Evolutionary conservation across 2,888 invertebrate species (phyloP).

Genomic region (Pantelozetes paolii): DNA sequence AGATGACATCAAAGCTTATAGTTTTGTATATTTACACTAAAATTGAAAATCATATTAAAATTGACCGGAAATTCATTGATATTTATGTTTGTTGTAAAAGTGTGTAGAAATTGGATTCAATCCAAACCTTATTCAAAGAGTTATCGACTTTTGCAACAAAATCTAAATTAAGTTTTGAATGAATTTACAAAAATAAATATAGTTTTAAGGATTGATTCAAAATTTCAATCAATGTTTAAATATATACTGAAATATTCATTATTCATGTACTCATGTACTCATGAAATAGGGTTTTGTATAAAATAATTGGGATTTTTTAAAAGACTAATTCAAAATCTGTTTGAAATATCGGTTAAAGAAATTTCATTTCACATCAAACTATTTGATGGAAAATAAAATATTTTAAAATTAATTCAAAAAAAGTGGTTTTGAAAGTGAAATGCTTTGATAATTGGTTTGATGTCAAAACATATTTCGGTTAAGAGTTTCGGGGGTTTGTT

Average conservation of each 20-base stretch:
- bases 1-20: not conserved
- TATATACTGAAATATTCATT: not conserved
- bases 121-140: too few relatives aligned
- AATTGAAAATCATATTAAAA: too few relatives aligned
- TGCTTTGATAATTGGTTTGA: constrained; percentile 2
- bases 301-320: too few relatives aligned
- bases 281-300: too few relatives aligned
- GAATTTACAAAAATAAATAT: not conserved
- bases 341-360: not conserved
- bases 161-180: not conserved
- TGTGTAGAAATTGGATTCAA: too few relatives aligned
- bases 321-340: too few relatives aligned
- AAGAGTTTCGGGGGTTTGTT: not conserved
- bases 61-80: not conserved
- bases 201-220: too few relatives aligned
- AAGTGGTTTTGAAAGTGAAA: not conserved
- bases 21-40: too few relatives aligned
- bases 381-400: not conserved
- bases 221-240: not conserved
- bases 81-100: not conserved
- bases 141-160: too few relatives aligned
- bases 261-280: too few relatives aligned
- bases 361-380: not conserved
- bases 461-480: constrained; percentile 6
- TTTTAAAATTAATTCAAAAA: not conserved